Percentiles rank a stretch among this genome's conserved stretches.
These are phyloP conservation scores for Takifugu rubripes DNA, from an alignment of 2,797 vertebrate species.

Conservation along the genomic window DNA sequence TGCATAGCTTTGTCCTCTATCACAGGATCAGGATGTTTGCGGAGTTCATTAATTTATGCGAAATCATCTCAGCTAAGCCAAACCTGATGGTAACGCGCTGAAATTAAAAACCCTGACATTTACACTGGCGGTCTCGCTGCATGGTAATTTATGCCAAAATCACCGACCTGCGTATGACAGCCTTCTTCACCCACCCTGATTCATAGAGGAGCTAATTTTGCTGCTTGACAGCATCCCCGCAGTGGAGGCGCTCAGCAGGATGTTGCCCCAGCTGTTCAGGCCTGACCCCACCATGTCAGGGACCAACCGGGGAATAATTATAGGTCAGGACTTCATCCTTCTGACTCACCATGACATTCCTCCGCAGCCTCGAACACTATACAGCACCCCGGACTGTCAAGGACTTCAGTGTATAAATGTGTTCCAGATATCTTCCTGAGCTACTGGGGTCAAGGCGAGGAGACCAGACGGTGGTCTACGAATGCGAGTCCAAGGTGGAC, in stretches of 20 bases:
- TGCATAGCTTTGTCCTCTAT: slow-evolving; percentile 6
- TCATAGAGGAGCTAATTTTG: slow-evolving; percentile 68
- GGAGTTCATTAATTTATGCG: slow-evolving; percentile 13
- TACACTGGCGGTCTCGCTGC: slow-evolving; percentile 22
- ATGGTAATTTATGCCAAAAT: background rate
- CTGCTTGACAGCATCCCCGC: slow-evolving; percentile 68
- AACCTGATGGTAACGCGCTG: slow-evolving; percentile 14
- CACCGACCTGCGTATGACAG: slow-evolving; percentile 39
- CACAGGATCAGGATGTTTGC: slow-evolving; percentile 36
- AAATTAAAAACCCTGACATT: slow-evolving; percentile 60
- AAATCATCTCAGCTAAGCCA: slow-evolving; percentile 25
- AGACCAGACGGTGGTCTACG: slow-evolving; percentile 35
- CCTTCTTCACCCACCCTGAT: slow-evolving; percentile 51
- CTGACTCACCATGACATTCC: slow-evolving; percentile 73
- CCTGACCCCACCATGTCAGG: slow-evolving; percentile 73
- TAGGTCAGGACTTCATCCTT: slow-evolving; percentile 76
- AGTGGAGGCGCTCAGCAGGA: slow-evolving; percentile 67
- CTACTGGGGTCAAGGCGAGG: slow-evolving; percentile 37
- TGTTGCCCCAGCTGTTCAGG: slow-evolving; percentile 79
- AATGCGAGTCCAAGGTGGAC: slow-evolving; percentile 35
- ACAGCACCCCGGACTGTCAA: slow-evolving; percentile 61
- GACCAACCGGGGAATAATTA: slow-evolving; percentile 76
- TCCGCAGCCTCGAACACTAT: slow-evolving; percentile 62
- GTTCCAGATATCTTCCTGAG: slow-evolving; percentile 64
- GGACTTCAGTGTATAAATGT: slow-evolving; percentile 60